Conservation (phyloP, 2,888 invertebrate genomes). For the Stenolophus ochropezus region DNA sequence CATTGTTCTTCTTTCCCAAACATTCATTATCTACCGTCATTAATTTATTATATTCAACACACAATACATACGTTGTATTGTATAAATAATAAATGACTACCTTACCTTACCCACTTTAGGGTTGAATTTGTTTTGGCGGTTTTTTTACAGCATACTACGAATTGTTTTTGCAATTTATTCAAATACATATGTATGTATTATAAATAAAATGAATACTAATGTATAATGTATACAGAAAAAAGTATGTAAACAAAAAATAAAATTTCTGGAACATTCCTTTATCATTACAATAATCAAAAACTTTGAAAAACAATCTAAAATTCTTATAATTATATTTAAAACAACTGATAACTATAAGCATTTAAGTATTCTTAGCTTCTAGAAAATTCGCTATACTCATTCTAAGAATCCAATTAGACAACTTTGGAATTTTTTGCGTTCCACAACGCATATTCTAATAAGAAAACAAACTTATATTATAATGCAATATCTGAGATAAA, state of each 20-base stretch:
- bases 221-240: too few relatives aligned
- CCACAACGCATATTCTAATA: not conserved
- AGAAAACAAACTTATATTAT: not conserved
- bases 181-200: too few relatives aligned
- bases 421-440: not conserved
- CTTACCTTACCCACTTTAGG: too few relatives aligned
- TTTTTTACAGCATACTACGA: too few relatives aligned
- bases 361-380: not conserved
- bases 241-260: too few relatives aligned
- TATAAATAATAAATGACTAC: too few relatives aligned
- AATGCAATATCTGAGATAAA: not conserved
- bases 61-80: too few relatives aligned
- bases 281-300: too few relatives aligned
- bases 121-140: too few relatives aligned
- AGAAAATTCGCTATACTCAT: not conserved
- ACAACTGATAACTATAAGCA: not conserved
- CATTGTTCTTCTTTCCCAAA: slow-evolving; percentile 33
- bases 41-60: not conserved
- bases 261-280: too few relatives aligned
- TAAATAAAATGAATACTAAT: too few relatives aligned
- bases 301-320: not conserved
- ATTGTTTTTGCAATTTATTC: too few relatives aligned
- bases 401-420: not conserved
- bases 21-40: not conserved
- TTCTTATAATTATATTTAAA: not conserved